Conservation (phyloP, 1,140 invertebrate species). For the Drosophila chauvacae region DNA sequence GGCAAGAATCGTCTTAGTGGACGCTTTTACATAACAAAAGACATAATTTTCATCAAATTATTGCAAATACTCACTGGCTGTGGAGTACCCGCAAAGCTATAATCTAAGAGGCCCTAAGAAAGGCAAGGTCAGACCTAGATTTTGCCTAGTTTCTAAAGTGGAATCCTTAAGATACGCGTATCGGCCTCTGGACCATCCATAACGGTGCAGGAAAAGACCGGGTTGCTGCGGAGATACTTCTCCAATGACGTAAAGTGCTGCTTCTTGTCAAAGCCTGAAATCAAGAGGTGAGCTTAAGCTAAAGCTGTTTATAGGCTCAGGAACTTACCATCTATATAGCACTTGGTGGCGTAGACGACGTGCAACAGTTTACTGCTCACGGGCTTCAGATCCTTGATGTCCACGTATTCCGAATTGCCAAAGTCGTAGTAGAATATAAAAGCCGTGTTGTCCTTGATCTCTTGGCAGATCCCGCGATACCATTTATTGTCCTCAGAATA, state of each 20-base stretch:
- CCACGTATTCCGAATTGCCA: constrained; percentile 51
- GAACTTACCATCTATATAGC: constrained; percentile 53
- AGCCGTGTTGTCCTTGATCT: constrained; percentile 11
- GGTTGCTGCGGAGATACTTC: constrained; percentile 2
- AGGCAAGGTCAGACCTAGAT: background rate
- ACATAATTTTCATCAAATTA: constrained; percentile 3
- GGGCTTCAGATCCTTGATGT: constrained; percentile 42
- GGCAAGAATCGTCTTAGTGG: background rate
- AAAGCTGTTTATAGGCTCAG: background rate
- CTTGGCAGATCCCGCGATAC: constrained; percentile 59
- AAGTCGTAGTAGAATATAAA: constrained; percentile 52
- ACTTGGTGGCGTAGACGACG: constrained; percentile 46
- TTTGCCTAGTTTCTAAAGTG: background rate
- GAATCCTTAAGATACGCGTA: constrained; percentile 37
- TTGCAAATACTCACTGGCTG: background rate
- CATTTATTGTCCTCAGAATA: constrained; percentile 49
- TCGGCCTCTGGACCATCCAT: constrained; percentile 34
- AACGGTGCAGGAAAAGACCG: constrained; percentile 22
- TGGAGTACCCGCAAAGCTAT: constrained; percentile 3
- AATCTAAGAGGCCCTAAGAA: background rate
- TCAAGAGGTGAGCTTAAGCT: background rate
- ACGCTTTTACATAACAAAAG: constrained; percentile 6
- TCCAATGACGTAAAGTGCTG: constrained; percentile 39
- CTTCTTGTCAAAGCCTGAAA: constrained; percentile 48
- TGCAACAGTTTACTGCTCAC: background rate